Base-by-base conservation (phyloP, 2,797 vertebrate genomes). In the Microchirus variegatus region DNA sequence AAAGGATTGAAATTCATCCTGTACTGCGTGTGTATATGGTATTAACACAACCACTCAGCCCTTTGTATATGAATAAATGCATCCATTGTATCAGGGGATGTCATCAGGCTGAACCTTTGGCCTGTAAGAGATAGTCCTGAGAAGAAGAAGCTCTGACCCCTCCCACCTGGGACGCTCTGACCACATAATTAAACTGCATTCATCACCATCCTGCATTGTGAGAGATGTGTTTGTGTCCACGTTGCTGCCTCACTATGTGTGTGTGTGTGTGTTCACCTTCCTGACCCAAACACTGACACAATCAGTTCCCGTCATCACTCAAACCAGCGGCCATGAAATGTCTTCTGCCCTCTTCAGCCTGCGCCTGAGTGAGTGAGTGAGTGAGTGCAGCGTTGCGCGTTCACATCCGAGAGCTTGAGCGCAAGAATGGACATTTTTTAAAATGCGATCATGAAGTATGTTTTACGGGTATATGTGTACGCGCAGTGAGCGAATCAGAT, bases 71-170 rank as follows among this genome's bases (percentile, higher is more conserved):
- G 63, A 87, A 85, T 78, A 83, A 80, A 82, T 63, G 55, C 53
- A n/a, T 26, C 62, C 50, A 70, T 82, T 88, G 84, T 88, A 53
- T 63, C 31, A 41, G 61, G 7, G 22, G 35, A 62, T 36, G 59
- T 52, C 73, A 73, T 65, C 61, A 31, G 40, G 13, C 51, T 72
- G 60, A 78, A 73, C 69, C 48, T 75, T 48, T 79, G 73, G 67
- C 64, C 71, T 88, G 85, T 87, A 89, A 91, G 73, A 73, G 87
- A 92, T 87, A 88, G 81, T 78, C 85, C 80, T 91, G 90, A 88
- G 89, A 91, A 88, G 73, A 91, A 88, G 73, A 81, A 65, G 75
- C 57, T 69, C 67, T 80, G 73, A 83, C 78, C 75, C 77, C 75
- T 64, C 84, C 86, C 75, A 82, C 84, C 61, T 58, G 71, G 73